Evolutionary conservation across 2,113 vertebrate genomes (phyloP), one percentile per base, ranked within the genome.

Genomic region (Plectropomus leopardus): DNA sequence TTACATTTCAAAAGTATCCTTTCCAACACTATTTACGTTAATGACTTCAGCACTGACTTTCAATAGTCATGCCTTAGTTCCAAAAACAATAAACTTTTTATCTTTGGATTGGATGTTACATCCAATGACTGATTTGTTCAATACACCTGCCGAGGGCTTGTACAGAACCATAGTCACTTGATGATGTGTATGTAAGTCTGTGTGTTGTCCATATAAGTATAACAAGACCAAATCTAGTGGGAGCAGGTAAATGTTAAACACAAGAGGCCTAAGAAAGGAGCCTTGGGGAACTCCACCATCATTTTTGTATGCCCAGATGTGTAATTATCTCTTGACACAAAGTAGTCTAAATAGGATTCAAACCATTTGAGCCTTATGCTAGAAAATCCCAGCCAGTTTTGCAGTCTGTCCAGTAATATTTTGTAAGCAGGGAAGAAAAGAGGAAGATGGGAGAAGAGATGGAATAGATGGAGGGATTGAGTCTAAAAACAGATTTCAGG

Each of bases 401-500:
- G 17, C 23, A 47, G 48, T 51, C 7, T 65, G 16, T 45, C 57
- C 13, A 7, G 11, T 53, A 19, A 24, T 24, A 54, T 73, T n/a
- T 24, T 24, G 30, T n/a, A 59, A 23, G 16, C 13, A 47, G 63
- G 23, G 30, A 28, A 58, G n/a, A 61, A 48, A 24, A 44, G 50
- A 30, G 51, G 4, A 19, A 54, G 51, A 30, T 34, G 21, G 0
- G 11, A 50, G 36, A 67, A 73, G 53, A 24, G 19, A 48, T 45
- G 30, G 21, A 36, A 34, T 26, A 32, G n/a, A 48, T 28, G 14
- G 26, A 30, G 15, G 64, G 47, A 42, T 32, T 69, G 0, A 51
- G 23, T 45, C 53, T 67, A 42, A 58, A 74, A 69, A 65, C 42
- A 54, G 40, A 60, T 84, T 84, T 61, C 47, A 68, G 66, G 50